A percentile compares a stretch with the other conserved stretches of the same genome.
Conservation (phyloP, 2,113 vertebrate species). For the Hyperoodon ampullatus region DNA sequence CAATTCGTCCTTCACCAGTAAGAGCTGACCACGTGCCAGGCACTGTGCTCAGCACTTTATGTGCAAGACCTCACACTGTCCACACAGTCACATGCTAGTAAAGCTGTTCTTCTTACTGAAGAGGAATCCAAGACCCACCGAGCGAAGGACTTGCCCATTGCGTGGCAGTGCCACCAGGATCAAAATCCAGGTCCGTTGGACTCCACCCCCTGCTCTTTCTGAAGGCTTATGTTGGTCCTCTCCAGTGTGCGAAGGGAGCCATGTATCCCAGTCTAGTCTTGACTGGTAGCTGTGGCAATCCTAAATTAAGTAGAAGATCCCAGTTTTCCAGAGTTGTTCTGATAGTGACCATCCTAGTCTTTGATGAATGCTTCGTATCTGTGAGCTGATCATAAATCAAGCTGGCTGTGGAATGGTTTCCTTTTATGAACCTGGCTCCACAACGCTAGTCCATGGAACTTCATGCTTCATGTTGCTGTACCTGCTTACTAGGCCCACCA, state of each 20-base stretch:
- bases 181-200: background rate
- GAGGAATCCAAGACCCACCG: background rate
- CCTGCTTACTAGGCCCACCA: conserved; percentile 66
- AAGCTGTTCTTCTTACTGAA: background rate
- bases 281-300: background rate
- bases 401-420: conserved; percentile 62
- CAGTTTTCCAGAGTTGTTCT: conserved; percentile 1
- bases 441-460: conserved; percentile 25
- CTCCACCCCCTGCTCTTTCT: background rate
- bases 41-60: background rate
- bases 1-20: background rate
- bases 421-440: conserved; percentile 63
- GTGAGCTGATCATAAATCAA: conserved; percentile 63
- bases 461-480: conserved; percentile 51
- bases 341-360: conserved; percentile 29
- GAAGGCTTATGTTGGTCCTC: background rate
- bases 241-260: background rate
- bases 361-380: conserved; percentile 74
- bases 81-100: background rate
- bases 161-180: background rate
- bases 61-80: background rate
- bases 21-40: background rate
- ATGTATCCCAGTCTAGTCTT: background rate
- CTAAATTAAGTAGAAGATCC: background rate
- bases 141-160: background rate